Percentiles rank a stretch among this genome's conserved stretches.
Evolutionary conservation across 2,797 vertebrate genomes (phyloP).

Genomic region (Botia almorhae): DNA sequence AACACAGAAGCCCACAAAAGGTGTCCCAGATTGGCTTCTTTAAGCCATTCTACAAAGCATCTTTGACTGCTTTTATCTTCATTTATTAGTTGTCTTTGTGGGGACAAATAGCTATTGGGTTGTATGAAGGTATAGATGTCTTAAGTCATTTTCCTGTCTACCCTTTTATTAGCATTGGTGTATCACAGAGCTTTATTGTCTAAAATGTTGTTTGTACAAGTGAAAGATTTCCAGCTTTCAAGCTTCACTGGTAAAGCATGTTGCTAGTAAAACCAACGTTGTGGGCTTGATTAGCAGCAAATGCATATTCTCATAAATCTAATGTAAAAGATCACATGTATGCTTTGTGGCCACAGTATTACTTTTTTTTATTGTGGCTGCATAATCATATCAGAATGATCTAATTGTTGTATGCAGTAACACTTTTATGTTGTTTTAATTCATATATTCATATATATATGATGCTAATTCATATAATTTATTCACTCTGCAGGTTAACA

Average conservation of each 20-base stretch:
- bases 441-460: not conserved
- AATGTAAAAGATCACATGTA: too few species aligned
- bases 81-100: not conserved
- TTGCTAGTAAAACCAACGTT: not conserved
- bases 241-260: too few species aligned
- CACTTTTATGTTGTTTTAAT: not conserved
- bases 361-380: too few species aligned
- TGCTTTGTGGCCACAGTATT: too few species aligned
- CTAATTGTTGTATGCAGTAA: too few species aligned
- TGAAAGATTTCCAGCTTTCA: not conserved
- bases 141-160: not conserved
- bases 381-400: too few species aligned
- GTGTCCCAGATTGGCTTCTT: constrained; percentile 5
- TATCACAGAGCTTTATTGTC: not conserved
- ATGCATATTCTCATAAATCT: not conserved
- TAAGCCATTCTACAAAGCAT: not conserved
- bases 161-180: not conserved
- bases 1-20: not conserved
- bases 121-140: not conserved
- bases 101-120: not conserved
- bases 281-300: not conserved
- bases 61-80: not conserved
- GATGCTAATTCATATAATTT: too few species aligned
- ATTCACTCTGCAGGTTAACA: constrained; percentile 84
- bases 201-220: too few species aligned